Conservation (phyloP, 2,797 vertebrate species). For the Mormyrus proboscirostris region DNA sequence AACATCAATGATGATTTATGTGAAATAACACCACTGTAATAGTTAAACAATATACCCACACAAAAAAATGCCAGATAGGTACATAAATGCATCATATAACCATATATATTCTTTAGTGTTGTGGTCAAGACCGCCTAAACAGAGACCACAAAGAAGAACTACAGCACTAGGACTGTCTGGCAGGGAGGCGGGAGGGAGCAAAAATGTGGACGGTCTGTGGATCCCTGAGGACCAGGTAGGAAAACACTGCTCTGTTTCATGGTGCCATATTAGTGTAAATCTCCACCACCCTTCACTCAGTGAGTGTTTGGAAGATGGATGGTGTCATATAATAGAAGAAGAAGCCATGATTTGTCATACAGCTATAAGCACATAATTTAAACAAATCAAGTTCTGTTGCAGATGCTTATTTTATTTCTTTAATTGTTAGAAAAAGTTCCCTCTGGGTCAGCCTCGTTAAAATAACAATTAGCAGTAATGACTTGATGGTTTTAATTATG, state of each 20-base stretch:
- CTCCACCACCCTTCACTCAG: not conserved
- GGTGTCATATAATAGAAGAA: not conserved
- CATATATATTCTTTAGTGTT: no score
- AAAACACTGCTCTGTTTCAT: not conserved
- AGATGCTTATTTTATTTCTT: not conserved
- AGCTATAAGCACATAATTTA: not conserved
- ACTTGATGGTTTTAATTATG: not conserved
- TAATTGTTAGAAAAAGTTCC: not conserved
- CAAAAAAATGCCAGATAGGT: no score
- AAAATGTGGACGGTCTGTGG: not conserved
- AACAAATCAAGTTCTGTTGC: not conserved
- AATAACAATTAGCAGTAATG: not conserved
- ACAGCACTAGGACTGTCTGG: not conserved
- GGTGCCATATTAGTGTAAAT: not conserved
- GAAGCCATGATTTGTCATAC: not conserved
- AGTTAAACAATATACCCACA: no score
- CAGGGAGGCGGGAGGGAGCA: not conserved
- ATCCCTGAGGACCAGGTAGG: not conserved
- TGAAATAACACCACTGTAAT: no score
- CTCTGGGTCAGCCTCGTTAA: not conserved
- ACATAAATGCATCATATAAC: no score
- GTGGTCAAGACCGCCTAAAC: no score
- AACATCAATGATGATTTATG: no score
- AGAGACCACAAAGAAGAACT: no score
- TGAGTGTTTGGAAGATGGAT: not conserved